Base-by-base conservation (phyloP, 30 jellyfish, hydroid and myxozoan genomes). In the Sanderia malayensis region DNA sequence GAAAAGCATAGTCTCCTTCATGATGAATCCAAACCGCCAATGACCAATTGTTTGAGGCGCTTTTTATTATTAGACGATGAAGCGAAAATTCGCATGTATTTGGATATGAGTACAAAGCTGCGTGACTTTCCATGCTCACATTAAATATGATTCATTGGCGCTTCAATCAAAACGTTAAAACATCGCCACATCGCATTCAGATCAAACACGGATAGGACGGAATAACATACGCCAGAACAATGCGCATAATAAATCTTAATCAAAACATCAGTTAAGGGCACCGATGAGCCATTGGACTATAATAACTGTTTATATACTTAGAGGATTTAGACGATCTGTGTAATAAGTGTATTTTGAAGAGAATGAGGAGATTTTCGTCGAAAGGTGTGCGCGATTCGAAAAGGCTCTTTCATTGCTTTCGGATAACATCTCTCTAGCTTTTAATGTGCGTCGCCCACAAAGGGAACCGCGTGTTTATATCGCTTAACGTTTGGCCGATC, bases 301-400 rank as follows among this genome's bases (percentile, higher is more conserved):
- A 78, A 78, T 78, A 78, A 78, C 89, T 78, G 89, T 78, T 78
- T 78, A 78, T 78, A 66, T 78, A 66, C 89, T 78, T 78, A 78
- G 52, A 66, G 82, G 89, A 78, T 78, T 78, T 78, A 34, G 77
- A 78, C 82, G 52, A 78, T 78, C 89, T 65, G 66, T 57, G 89
- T 78, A 78, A 78, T 78, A 71, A 78, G 80, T 58, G 82, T 46
- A 78, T 64, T 78, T 78, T 66, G 61, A 15, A 62, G 76, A 31
- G 74, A 64, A 65, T 47, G 62, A 58, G 69, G 73, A 46, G 76
- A 66, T 62, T 58, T 46, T 49, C n/a, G 46, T 33, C 53, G 80
- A 78, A 66, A 78, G 82, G 70, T 46, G 82, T 67, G 89, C 82
- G 89, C 73, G 37, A 0, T 34, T 78, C 67, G 70, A 46, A 76